These are phyloP conservation scores for Amphimedon queenslandica DNA, from an alignment of 37 sponge, comb jelly and placozoan genomes.

Conservation along the genomic window DNA sequence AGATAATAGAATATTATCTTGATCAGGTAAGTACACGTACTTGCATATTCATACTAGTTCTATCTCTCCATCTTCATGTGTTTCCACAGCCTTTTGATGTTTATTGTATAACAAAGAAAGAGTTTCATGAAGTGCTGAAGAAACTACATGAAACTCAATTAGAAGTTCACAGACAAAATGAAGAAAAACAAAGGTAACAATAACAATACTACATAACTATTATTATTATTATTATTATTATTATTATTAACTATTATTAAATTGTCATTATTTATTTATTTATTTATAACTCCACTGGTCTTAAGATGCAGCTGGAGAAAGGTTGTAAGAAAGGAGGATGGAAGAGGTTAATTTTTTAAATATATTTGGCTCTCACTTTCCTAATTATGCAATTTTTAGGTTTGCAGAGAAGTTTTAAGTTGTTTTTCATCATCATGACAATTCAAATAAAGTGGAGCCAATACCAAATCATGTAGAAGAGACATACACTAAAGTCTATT, in stretches of 20 bases:
- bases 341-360: neutral
- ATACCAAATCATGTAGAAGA: too few relatives aligned
- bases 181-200: conserved; percentile 32
- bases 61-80: neutral
- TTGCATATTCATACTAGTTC: neutral
- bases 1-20: conserved; percentile 43
- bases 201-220: neutral
- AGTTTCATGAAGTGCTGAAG: conserved; percentile 37
- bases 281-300: neutral
- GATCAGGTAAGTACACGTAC: conserved; percentile 34
- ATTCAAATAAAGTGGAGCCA: neutral
- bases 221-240: too few relatives aligned
- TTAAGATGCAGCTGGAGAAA: neutral
- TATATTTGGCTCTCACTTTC: neutral
- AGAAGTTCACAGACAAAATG: conserved; percentile 39
- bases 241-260: too few relatives aligned
- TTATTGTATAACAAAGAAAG: conserved; percentile 63
- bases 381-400: neutral
- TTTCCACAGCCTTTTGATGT: conserved; percentile 60
- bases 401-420: neutral
- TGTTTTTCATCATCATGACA: neutral
- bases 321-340: neutral
- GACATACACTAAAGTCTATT: too few relatives aligned
- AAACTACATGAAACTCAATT: conserved; percentile 39
- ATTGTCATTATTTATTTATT: neutral